A percentile compares a stretch with the other conserved stretches of the same genome.
phyloP scores from a whole-genome alignment of 2,113 vertebrate species.

The Gavia stellata region DNA sequence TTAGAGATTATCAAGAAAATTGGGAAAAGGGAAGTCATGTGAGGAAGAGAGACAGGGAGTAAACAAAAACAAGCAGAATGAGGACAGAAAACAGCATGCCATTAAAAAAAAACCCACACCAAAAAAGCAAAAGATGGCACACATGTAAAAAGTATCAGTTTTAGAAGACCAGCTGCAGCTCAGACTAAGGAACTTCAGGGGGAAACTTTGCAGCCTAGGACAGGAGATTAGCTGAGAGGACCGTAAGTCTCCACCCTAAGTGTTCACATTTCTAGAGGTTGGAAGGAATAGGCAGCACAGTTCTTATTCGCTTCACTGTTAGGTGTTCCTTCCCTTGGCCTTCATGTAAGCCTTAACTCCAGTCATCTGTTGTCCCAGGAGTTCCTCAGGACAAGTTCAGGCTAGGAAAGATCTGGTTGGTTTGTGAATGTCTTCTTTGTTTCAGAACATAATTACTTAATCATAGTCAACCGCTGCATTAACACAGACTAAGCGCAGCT shows the following conservation, averaged over 20 bases:
- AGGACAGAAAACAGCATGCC: not conserved
- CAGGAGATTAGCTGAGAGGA: not conserved
- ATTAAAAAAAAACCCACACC: not conserved
- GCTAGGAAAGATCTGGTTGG: not conserved
- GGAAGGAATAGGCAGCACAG: not conserved
- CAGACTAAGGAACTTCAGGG: not conserved
- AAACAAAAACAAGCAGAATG: not conserved
- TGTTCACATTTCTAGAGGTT: not conserved
- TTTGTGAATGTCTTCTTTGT: not conserved
- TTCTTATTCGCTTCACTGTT: not conserved
- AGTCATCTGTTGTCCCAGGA: not conserved
- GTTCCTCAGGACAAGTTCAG: not conserved
- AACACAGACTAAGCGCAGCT: not conserved
- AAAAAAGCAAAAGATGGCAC: not conserved
- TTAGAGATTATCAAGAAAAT: not conserved
- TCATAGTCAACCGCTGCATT: not conserved
- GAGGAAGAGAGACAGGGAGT: not conserved
- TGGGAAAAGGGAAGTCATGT: not conserved
- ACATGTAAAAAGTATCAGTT: not conserved
- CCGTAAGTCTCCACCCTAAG: not conserved
- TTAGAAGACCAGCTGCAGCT: not conserved
- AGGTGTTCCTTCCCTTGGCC: not conserved
- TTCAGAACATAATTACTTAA: not conserved
- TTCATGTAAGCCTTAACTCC: not conserved
- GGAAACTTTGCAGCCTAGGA: not conserved